Evolutionary conservation across 23 tunicate genomes (phyloP).

Genomic region (Ascidia mentula): DNA sequence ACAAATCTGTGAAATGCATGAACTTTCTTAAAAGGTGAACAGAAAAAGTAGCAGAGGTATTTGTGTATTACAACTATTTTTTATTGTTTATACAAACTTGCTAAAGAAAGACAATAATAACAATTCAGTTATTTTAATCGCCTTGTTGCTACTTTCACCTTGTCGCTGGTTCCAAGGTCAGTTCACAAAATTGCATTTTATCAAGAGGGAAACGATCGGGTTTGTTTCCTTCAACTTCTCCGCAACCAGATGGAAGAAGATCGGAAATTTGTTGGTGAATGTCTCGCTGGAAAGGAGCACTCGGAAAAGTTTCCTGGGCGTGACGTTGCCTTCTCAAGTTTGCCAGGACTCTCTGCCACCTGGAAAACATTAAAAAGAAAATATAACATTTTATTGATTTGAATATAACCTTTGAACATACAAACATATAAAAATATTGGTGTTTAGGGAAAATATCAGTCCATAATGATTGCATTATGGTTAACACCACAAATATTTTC

Average conservation of each 20-base stretch:
- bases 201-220: not conserved
- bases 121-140: not conserved
- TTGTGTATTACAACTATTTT: not conserved
- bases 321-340: slow-evolving; percentile 6
- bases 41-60: no score
- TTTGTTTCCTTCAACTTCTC: not conserved
- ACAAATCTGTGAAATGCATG: no score
- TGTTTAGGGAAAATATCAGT: no score
- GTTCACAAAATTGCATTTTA: not conserved
- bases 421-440: no score
- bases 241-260: slow-evolving; percentile 13
- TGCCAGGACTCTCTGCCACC: slow-evolving; percentile 42
- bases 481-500: no score
- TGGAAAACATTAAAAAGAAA: no score
- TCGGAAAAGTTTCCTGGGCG: slow-evolving; percentile 51
- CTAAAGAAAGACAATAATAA: no score
- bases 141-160: not conserved
- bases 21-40: no score
- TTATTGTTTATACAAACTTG: no score
- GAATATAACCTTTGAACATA: no score
- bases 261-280: slow-evolving; percentile 39
- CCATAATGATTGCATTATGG: no score
- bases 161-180: slow-evolving; percentile 19
- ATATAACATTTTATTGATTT: no score
- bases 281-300: slow-evolving; percentile 37